These are phyloP conservation scores for Antheraea pernyi DNA, from an alignment of 1,140 invertebrate species.

Conservation along the genomic window DNA sequence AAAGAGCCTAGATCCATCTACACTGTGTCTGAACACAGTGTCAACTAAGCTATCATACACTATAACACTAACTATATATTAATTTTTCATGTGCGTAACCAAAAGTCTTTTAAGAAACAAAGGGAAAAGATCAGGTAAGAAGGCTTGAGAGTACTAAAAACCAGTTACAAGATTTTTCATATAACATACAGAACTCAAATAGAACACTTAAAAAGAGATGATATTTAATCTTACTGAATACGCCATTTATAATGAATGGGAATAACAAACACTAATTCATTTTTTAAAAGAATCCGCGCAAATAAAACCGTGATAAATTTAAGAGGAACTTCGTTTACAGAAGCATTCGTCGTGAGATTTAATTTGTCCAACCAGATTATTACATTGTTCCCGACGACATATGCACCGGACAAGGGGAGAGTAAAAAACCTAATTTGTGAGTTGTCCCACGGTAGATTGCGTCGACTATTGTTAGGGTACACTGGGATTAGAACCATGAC, in stretches of 20 bases:
- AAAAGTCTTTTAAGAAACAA: no score
- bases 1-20: no score
- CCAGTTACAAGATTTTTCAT: neutral
- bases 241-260: neutral
- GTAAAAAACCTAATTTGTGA: conserved; percentile 43
- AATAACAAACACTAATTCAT: neutral
- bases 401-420: conserved; percentile 27
- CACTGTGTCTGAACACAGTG: no score
- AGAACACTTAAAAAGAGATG: neutral
- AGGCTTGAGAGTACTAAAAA: neutral
- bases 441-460: conserved; percentile 26
- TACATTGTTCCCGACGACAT: conserved; percentile 41
- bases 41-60: no score
- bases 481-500: neutral
- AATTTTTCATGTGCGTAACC: no score
- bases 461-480: neutral
- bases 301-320: no score
- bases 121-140: neutral
- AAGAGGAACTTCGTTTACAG: no score
- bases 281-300: neutral
- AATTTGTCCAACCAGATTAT: conserved; percentile 46
- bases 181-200: neutral
- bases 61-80: no score
- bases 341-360: conserved; percentile 28
- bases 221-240: neutral